Conservation (phyloP, 2,888 invertebrate genomes). For the Eupithecia subumbrata region DNA sequence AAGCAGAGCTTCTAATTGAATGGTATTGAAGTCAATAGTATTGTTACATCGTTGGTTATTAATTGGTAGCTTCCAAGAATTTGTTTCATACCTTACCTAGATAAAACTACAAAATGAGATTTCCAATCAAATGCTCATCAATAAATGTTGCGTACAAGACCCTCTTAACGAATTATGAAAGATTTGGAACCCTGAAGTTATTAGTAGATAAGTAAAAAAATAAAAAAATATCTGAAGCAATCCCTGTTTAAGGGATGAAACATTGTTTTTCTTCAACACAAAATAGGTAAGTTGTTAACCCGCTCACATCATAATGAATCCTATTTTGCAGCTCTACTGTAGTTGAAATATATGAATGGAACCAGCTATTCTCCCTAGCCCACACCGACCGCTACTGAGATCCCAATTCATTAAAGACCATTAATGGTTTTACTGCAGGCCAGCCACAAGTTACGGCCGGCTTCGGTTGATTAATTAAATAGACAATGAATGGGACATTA, state of each 20-base stretch:
- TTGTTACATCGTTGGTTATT: neutral
- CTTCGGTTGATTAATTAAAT: slow-evolving; percentile 73
- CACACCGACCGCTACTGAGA: slow-evolving; percentile 54
- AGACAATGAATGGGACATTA: slow-evolving; percentile 65
- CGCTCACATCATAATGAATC: no score
- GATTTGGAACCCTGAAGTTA: no score
- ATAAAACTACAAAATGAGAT: neutral
- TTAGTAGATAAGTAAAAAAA: no score
- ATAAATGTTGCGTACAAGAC: neutral
- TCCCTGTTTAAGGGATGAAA: no score
- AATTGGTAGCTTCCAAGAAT: neutral
- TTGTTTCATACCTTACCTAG: neutral
- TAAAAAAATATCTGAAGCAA: no score
- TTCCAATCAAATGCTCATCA: neutral
- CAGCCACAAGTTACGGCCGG: slow-evolving; percentile 66
- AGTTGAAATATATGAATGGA: slow-evolving; percentile 4
- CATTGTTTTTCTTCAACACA: no score
- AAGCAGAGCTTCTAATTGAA: neutral
- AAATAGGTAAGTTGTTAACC: no score
- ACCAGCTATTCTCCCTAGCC: slow-evolving; percentile 19
- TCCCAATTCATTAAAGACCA: slow-evolving; percentile 78
- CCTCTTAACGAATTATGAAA: no score
- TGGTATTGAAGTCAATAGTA: neutral
- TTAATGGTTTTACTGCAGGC: slow-evolving; percentile 74
- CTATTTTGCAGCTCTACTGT: neutral